Evolutionary conservation across 2,113 vertebrate genomes (phyloP).

Genomic region (Hiodon alosoides): DNA sequence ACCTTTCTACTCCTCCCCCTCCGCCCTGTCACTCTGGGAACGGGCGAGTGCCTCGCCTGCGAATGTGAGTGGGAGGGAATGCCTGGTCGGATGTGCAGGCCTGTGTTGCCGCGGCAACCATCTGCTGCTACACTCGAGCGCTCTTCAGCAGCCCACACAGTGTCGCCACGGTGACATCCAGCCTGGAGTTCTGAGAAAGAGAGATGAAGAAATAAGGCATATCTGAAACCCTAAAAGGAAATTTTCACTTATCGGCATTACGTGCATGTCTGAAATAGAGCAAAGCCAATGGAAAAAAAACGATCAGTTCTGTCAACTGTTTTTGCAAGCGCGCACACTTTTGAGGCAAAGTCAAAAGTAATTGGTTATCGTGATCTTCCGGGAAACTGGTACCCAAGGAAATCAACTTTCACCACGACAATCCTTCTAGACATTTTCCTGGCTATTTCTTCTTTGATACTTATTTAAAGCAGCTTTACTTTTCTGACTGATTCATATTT

Average conservation of each 20-base stretch:
- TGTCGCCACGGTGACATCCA: constrained; percentile 56
- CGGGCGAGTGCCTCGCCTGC: constrained; percentile 48
- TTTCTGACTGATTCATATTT: not conserved
- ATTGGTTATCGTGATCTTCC: not conserved
- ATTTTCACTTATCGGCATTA: not conserved
- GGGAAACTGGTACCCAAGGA: not conserved
- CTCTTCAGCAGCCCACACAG: constrained; percentile 64
- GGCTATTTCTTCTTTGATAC: too few species aligned
- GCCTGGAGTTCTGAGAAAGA: constrained; percentile 43
- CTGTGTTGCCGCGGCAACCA: constrained; percentile 65
- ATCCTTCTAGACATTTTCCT: not conserved
- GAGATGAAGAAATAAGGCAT: constrained; percentile 13
- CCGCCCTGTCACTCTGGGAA: not conserved
- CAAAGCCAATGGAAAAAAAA: not conserved
- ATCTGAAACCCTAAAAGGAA: constrained; percentile 10
- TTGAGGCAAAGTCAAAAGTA: not conserved
- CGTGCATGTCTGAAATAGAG: not conserved
- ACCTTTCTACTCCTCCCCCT: not conserved
- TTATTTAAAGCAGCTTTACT: too few species aligned
- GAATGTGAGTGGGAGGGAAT: constrained; percentile 64
- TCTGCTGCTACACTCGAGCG: constrained; percentile 65
- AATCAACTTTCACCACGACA: not conserved
- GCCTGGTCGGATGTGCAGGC: constrained; percentile 70
- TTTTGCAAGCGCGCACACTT: not conserved
- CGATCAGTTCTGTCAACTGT: not conserved